Conservation (phyloP, 2,113 vertebrate species). For the Tamias sibiricus region DNA sequence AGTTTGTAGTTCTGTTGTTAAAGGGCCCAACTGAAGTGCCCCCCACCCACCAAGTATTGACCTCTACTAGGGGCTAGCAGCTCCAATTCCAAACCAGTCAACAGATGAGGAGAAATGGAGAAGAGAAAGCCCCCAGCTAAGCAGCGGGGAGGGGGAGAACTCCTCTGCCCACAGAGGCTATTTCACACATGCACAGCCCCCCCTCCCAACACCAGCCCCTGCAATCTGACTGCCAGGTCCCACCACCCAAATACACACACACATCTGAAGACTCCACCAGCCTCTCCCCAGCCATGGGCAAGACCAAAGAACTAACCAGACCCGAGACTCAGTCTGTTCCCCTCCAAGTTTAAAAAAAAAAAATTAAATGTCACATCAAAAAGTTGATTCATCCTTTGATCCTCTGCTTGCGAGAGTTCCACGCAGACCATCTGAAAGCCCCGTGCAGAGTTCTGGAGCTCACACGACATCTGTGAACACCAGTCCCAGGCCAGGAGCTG, state of each 20-base stretch:
- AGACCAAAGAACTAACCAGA: constrained; percentile 77
- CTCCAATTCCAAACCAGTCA: constrained; percentile 27
- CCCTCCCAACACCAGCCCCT: neutral
- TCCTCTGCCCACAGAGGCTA: neutral
- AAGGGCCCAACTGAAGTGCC: neutral
- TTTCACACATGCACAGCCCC: neutral
- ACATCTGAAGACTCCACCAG: constrained; percentile 8
- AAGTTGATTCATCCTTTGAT: constrained; percentile 83
- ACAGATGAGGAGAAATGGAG: constrained; percentile 30
- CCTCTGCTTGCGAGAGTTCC: constrained; percentile 72
- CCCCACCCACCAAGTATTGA: constrained; percentile 13
- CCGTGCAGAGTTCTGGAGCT: constrained; percentile 72
- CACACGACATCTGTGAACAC: constrained; percentile 76
- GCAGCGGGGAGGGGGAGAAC: neutral
- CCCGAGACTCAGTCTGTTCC: constrained; percentile 70
- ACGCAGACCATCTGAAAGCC: constrained; percentile 79
- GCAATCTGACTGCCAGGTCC: neutral
- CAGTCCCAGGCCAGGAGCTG: constrained; percentile 69
- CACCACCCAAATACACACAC: neutral
- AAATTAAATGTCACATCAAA: constrained; percentile 84
- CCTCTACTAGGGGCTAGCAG: constrained; percentile 22
- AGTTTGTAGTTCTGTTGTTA: constrained; percentile 49
- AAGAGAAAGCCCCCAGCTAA: constrained; percentile 75
- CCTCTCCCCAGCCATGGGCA: constrained; percentile 42
- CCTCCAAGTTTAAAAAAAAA: constrained; percentile 79